Evolutionary conservation across 2,113 vertebrate genomes (phyloP), one percentile per base, ranked within the genome.

Genomic region (Sylvilagus bachmani): DNA sequence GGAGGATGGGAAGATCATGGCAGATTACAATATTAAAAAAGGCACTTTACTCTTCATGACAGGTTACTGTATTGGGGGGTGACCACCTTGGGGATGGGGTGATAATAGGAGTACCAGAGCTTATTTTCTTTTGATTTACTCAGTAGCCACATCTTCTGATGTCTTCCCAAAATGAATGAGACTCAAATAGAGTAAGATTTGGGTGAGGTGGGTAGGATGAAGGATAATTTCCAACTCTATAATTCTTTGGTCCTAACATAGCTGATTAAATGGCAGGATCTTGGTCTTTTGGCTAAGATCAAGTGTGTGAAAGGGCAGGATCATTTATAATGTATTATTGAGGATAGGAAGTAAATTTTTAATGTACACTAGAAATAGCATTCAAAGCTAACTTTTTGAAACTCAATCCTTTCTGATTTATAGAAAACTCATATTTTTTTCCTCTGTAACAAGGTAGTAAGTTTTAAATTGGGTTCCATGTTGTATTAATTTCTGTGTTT

Each of bases 1-100:
- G 81, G 95, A 96, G 89, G 71, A 86, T 24, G 80, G 92, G 29
- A 97, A 93, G 92, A 71, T 6, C 61, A 92, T 92, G 95, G 84
- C 21, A 3, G 75, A 93, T 33, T 94, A 93, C 4, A 7, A 16
- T 33, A 89, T 79, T 82, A 69, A 2, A 44, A 51, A 14, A 13
- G 73, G 29, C 29, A 14, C 4, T 51, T 14, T 33, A 6, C 49
- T 95, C 36, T 92, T 92, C 2, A 7, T 96, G 80, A 38, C 24
- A 9, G 0, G 0, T 1, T 0, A 22, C 27, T 93, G 53, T n/a
- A n/a, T 74, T 49, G 73, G 24, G 0, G 92, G 90, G 0, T 95
- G 64, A 92, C 6, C 1, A 6, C 12, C 19, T 38, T 73, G 2
- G 3, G 55, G 25, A 49, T 3, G 33, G 21, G 24, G 19, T 81